These are phyloP conservation scores for Malthinus seriepunctatus DNA, from an alignment of 2,888 invertebrate genomes.

Conservation along the genomic window DNA sequence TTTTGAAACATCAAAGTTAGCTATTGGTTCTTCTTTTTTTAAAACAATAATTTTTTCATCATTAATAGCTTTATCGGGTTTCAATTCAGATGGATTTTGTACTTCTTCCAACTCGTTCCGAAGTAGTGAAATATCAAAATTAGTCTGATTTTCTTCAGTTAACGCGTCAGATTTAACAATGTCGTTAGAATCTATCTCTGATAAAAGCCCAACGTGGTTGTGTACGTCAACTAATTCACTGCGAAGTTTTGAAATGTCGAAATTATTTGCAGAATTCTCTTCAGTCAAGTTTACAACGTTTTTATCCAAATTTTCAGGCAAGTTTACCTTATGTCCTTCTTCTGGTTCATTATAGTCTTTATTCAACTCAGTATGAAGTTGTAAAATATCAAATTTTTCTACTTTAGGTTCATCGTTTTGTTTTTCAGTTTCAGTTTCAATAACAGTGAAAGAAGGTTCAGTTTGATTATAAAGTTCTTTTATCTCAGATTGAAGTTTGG, in stretches of 20 bases:
- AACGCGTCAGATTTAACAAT: background rate
- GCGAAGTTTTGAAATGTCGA: slow-evolving; percentile 1
- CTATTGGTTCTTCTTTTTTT: background rate
- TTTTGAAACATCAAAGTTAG: background rate
- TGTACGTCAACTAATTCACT: background rate
- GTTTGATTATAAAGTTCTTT: no score
- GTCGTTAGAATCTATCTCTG: background rate
- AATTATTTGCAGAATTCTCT: background rate
- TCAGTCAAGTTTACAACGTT: background rate
- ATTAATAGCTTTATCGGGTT: background rate
- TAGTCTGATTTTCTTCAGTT: background rate
- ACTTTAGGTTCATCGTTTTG: no score
- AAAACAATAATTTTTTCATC: background rate
- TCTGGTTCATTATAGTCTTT: no score
- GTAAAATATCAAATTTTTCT: no score
- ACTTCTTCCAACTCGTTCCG: background rate
- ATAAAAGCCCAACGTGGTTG: no score
- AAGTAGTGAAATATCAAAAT: background rate
- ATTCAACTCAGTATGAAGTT: no score
- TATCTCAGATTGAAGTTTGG: no score
- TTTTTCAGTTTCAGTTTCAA: no score
- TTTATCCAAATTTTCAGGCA: no score
- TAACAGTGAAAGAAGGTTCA: no score
- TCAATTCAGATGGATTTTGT: background rate
- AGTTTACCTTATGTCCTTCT: no score